Base-by-base conservation (phyloP, 2,113 vertebrate genomes). In the Zingel zingel region DNA sequence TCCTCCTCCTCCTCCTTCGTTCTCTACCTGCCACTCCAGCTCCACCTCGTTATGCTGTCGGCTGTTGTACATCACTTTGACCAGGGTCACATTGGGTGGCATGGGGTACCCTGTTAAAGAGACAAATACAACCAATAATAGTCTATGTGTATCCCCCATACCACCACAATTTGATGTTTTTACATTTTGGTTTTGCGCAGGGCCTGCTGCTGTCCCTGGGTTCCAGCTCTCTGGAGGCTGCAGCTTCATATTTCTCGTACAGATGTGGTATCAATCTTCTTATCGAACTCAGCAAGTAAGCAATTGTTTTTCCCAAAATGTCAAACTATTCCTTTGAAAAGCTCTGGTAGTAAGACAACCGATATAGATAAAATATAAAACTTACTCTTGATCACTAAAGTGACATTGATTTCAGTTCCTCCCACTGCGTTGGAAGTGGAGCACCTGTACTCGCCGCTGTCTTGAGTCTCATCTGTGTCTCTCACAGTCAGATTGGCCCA, bases 51-150 rank as follows among this genome's bases (percentile, higher is more conserved):
- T 96, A 33, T 95, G 94, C 0, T 94, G 92, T 4, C 86, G 94
- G 10, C 92, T 94, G 69, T 94, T 97, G 81, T 96, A 96, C 74
- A 93, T 87, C 10, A 92, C 91, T 77, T 74, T 96, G 91, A 94
- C 94, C 88, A 98, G 96, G 68, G 96, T 97, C 30, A 96, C 96
- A 0, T 98, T 98, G 51, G 97, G 97, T 0, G 97, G 97, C 51
- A 95, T 94, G 0, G 97, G 97, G 83, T 98, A 92, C 19, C 95
- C 97, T 98, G 82, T 63, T 2, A 6, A 19, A 48, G 0, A 61
- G 4, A 67, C 21, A 72, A 75, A 50, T 0, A 69, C 10, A 58
- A 23, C 3, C 19, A 27, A n/a, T 45, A 25, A 25, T 25, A 9
- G 18, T 50, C 9, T 30, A 19, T 2, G 4, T 48, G 21, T 2